phyloP scores from a whole-genome alignment of 2,888 invertebrate genomes.

The Perdita meconis region DNA sequence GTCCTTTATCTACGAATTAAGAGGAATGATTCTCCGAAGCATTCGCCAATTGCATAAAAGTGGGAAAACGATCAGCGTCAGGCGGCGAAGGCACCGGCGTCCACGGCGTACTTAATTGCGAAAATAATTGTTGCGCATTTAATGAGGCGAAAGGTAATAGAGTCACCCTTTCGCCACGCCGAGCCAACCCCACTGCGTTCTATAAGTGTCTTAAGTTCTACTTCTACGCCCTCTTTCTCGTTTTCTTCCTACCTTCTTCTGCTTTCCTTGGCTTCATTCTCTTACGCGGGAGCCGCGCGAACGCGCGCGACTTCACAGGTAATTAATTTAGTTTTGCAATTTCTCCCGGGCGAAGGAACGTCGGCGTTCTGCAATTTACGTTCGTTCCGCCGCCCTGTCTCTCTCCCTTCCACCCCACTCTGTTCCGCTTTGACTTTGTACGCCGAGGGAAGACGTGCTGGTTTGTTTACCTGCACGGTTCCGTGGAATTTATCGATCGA shows the following conservation, averaged over 20 bases:
- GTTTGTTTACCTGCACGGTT: conserved; percentile 39
- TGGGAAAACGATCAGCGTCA: conserved; percentile 24
- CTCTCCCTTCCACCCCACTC: no score
- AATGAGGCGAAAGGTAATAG: conserved; percentile 28
- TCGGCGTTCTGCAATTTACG: conserved; percentile 70
- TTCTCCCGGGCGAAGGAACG: conserved; percentile 74
- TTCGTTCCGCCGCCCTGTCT: conserved; percentile 42
- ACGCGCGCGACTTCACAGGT: conserved; percentile 72
- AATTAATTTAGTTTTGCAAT: conserved; percentile 82
- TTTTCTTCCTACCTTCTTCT: conserved; percentile 45
- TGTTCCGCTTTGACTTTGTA: conserved; percentile 25
- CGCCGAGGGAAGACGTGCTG: conserved; percentile 35
- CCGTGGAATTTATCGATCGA: conserved; percentile 29
- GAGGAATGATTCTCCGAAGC: conserved; percentile 6
- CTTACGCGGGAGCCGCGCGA: conserved; percentile 58
- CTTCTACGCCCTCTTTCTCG: conserved; percentile 28
- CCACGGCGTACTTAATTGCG: conserved; percentile 38
- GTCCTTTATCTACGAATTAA: conserved; percentile 9
- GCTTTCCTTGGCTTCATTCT: conserved; percentile 68
- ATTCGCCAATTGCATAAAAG: conserved; percentile 24
- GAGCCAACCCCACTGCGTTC: conserved; percentile 42
- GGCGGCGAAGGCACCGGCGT: neutral
- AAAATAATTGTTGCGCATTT: conserved; percentile 47
- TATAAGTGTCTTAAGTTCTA: conserved; percentile 66
- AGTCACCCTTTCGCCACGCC: conserved; percentile 15